phyloP scores from a whole-genome alignment of 2,888 invertebrate genomes.

The Hetaerina titia region DNA sequence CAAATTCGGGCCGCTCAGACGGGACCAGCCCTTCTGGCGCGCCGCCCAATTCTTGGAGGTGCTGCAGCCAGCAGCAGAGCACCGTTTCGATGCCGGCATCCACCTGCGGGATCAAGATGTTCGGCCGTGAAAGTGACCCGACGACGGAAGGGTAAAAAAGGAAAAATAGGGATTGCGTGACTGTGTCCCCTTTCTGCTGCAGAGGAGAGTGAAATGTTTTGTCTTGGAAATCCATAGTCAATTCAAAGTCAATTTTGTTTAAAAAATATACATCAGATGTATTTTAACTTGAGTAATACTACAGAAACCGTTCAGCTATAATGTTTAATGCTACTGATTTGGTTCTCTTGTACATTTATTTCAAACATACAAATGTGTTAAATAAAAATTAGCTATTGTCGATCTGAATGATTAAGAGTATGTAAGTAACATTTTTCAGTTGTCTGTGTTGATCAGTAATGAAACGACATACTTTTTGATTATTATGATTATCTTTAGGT shows the following conservation, averaged over 20 bases:
- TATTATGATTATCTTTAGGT: neutral
- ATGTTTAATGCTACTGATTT: too few species aligned
- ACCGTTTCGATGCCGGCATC: constrained; percentile 92
- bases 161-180: too few species aligned
- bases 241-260: too few species aligned
- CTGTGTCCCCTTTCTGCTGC: too few species aligned
- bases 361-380: neutral
- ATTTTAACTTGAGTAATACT: too few species aligned
- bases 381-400: neutral
- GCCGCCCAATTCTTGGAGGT: constrained; percentile 89
- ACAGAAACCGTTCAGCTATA: too few species aligned
- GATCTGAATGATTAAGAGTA: neutral
- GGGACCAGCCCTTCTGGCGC: constrained; percentile 56
- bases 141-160: too few species aligned
- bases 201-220: too few species aligned
- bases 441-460: neutral
- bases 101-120: constrained; percentile 78
- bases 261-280: too few species aligned
- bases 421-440: neutral
- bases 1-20: constrained; percentile 82
- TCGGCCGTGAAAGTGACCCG: neutral
- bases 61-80: constrained; percentile 91
- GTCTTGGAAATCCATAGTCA: too few species aligned
- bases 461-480: neutral
- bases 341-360: too few species aligned